Conservation (phyloP, 2,797 vertebrate species). For the Xenops minutus region DNA sequence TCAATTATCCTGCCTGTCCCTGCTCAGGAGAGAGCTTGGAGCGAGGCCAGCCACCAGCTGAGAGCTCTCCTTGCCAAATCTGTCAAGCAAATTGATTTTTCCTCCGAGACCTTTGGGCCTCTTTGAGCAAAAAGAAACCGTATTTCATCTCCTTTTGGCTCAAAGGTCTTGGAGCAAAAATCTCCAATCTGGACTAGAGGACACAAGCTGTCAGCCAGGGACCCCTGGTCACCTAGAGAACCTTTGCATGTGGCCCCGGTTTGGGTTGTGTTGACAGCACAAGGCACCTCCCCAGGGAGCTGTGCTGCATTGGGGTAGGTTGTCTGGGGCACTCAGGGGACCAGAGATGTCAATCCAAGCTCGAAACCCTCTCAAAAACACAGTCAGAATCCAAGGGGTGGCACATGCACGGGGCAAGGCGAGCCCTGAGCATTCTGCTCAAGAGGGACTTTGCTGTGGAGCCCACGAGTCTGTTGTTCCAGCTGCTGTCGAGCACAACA, state of each 20-base stretch:
- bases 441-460: background rate
- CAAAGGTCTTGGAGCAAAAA: background rate
- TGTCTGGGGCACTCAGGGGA: background rate
- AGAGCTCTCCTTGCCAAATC: slow-evolving; percentile 27
- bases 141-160: background rate
- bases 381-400: background rate
- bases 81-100: slow-evolving; percentile 56
- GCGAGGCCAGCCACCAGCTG: slow-evolving; percentile 33
- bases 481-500: accelerated
- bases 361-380: background rate
- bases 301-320: background rate
- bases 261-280: background rate
- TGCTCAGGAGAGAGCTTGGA: background rate
- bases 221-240: background rate
- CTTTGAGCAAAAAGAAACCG: background rate
- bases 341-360: background rate
- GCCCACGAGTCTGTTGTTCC: background rate
- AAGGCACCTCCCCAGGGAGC: background rate
- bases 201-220: background rate
- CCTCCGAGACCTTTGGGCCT: background rate
- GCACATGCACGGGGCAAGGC: background rate
- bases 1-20: slow-evolving; percentile 22
- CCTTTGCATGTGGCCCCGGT: background rate
- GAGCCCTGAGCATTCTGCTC: background rate
- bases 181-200: background rate